Conservation (phyloP, 37 sponge, comb jelly and placozoan genomes). For the Halisarca cf. caerulea region DNA sequence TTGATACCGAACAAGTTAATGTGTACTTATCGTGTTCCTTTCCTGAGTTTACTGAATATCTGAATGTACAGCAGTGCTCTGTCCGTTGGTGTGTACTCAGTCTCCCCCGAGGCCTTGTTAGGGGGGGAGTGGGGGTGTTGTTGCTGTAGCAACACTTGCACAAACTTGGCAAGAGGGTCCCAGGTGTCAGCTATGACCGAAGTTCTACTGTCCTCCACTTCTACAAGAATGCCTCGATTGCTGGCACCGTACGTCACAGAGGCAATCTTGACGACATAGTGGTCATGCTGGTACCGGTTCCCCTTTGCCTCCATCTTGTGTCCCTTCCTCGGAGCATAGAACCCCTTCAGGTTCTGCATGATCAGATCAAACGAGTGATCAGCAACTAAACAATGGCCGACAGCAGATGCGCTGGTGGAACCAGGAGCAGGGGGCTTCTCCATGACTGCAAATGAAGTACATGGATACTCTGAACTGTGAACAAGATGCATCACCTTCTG, state of each 20-base stretch:
- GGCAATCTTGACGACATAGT: conserved; percentile 60
- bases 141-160: conserved; percentile 40
- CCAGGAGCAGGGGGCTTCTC: conserved; percentile 34
- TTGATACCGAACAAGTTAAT: too few relatives aligned
- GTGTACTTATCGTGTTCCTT: conserved; percentile 10
- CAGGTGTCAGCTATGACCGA: conserved; percentile 34
- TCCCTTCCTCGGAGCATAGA: conserved; percentile 59
- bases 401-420: neutral
- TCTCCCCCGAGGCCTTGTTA: neutral
- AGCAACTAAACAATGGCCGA: conserved; percentile 60
- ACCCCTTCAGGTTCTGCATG: conserved; percentile 55
- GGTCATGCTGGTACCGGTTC: conserved; percentile 26
- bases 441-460: conserved; percentile 59
- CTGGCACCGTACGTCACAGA: conserved; percentile 50
- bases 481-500: conserved; percentile 47
- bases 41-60: conserved; percentile 56
- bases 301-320: conserved; percentile 72
- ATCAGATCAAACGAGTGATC: conserved; percentile 65
- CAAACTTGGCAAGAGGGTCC: conserved; percentile 49
- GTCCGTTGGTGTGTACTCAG: conserved; percentile 55
- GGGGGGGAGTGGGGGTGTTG: conserved; percentile 42
- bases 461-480: conserved; percentile 74
- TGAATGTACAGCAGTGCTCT: conserved; percentile 62
- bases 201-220: conserved; percentile 57
- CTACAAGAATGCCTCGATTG: conserved; percentile 63